Conservation (phyloP, 2,113 vertebrate species). For the Cnemophilus loriae region DNA sequence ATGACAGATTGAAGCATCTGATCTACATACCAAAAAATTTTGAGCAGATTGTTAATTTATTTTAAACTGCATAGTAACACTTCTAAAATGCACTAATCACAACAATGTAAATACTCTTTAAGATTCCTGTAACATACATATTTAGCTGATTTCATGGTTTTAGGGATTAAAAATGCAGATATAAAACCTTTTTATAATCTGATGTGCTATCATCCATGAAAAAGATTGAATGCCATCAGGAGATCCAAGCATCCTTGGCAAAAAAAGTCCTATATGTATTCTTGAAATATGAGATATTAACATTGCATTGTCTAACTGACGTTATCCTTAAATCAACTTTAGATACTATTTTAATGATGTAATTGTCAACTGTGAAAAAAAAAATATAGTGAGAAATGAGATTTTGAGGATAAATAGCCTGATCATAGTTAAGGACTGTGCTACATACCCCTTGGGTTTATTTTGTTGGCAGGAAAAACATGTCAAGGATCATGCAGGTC, state of each 20-base stretch:
- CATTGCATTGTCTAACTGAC: background rate
- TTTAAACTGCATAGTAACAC: constrained; percentile 61
- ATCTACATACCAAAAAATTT: constrained; percentile 27
- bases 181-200: background rate
- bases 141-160: constrained; percentile 13
- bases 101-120: constrained; percentile 36
- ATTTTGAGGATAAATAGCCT: background rate
- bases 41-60: constrained; percentile 61
- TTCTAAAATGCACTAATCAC: constrained; percentile 58
- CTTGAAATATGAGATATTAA: background rate
- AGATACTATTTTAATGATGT: background rate
- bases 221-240: background rate
- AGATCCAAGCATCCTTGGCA: background rate
- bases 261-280: background rate
- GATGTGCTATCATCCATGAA: background rate
- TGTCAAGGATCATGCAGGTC: background rate
- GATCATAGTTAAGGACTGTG: background rate
- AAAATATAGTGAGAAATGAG: background rate
- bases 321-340: background rate
- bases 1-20: constrained; percentile 44
- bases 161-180: constrained; percentile 20
- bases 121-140: background rate
- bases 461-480: background rate
- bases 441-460: background rate
- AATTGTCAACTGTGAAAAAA: background rate